Percentiles rank a stretch among this genome's conserved stretches.
These are phyloP conservation scores for Fragum sueziense DNA, from an alignment of 2,888 invertebrate species.

Conservation along the genomic window DNA sequence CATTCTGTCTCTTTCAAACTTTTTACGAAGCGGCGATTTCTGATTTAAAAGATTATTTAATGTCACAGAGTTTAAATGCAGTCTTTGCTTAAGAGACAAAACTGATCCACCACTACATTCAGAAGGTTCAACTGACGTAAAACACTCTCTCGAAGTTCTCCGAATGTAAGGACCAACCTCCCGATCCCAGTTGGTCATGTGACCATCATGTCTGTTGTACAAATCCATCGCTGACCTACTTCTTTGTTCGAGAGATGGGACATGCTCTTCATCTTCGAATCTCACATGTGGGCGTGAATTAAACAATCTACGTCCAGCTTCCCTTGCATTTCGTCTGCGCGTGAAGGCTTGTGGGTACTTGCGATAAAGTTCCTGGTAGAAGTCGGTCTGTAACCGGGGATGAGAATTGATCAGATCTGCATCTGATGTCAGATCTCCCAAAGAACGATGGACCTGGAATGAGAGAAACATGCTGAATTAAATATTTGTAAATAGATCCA, in stretches of 20 bases:
- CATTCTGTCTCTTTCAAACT: constrained; percentile 24
- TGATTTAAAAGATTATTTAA: constrained; percentile 57
- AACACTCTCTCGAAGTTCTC: constrained; percentile 44
- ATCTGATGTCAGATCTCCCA: constrained; percentile 49
- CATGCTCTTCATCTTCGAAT: constrained; percentile 58
- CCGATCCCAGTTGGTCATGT: constrained; percentile 56
- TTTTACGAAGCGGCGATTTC: constrained; percentile 48
- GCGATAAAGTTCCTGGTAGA: constrained; percentile 59
- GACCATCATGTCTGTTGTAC: constrained; percentile 35
- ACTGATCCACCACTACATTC: constrained; percentile 58
- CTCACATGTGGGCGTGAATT: constrained; percentile 59
- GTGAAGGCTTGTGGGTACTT: constrained; percentile 66
- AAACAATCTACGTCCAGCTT: constrained; percentile 55
- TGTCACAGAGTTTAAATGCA: constrained; percentile 47
- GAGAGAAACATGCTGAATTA: neutral
- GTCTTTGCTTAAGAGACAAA: constrained; percentile 47
- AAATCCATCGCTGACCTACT: constrained; percentile 29
- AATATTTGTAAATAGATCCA: neutral
- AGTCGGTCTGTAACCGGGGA: constrained; percentile 54
- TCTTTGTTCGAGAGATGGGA: constrained; percentile 26
- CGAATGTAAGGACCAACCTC: constrained; percentile 54
- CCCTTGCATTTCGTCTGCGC: constrained; percentile 40
- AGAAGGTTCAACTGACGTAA: constrained; percentile 58
- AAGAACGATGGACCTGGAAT: constrained; percentile 55
- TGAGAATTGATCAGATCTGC: constrained; percentile 29